A percentile compares a stretch with the other conserved stretches of the same genome.
phyloP scores from a whole-genome alignment of 2,797 vertebrate species.

The Philypnodon macrostomus region DNA sequence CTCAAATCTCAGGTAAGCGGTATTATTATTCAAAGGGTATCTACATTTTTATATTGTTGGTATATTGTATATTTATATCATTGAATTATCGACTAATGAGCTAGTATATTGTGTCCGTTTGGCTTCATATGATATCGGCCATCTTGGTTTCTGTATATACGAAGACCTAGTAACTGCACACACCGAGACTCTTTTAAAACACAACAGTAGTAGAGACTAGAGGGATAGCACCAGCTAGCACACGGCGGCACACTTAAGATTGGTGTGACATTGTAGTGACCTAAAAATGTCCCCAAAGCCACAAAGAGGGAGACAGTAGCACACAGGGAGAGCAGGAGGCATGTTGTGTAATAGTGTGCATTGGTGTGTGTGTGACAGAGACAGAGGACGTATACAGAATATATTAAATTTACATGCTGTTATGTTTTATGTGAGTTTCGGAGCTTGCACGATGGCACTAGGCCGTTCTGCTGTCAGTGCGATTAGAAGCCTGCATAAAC shows the following conservation, averaged over 20 bases:
- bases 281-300: constrained; percentile 57
- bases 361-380: constrained; percentile 22
- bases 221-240: not conserved
- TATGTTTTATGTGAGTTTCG: constrained; percentile 47
- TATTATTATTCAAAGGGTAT: too few relatives aligned
- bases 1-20: constrained; percentile 49
- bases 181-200: too few relatives aligned
- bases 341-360: constrained; percentile 17
- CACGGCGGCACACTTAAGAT: constrained; percentile 13
- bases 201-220: too few relatives aligned
- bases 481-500: constrained; percentile 57
- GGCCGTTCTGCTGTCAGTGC: constrained; percentile 63
- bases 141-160: too few relatives aligned
- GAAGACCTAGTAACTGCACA: too few relatives aligned
- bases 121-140: too few relatives aligned
- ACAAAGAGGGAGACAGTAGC: constrained; percentile 46
- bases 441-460: constrained; percentile 56
- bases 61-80: too few relatives aligned
- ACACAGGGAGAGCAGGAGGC: constrained; percentile 26
- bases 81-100: too few relatives aligned
- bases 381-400: constrained; percentile 38
- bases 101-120: too few relatives aligned
- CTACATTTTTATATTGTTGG: too few relatives aligned
- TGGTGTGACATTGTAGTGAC: constrained; percentile 47
- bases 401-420: constrained; percentile 58